Percentiles rank a stretch among this genome's conserved stretches.
These are phyloP conservation scores for Carposina sasakii DNA, from an alignment of 1,140 invertebrate species.

Conservation along the genomic window DNA sequence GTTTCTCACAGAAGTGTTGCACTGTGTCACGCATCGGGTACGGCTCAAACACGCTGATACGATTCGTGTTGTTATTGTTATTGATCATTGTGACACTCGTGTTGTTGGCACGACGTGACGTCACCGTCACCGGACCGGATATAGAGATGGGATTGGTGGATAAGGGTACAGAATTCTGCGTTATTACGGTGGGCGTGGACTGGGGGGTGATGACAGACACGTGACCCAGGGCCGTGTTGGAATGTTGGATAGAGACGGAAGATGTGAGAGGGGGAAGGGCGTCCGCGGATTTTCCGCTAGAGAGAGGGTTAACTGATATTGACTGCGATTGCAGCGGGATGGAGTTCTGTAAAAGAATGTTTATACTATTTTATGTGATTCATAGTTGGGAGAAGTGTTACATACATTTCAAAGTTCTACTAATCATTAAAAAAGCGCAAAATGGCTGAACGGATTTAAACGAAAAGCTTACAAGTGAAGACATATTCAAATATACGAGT, in stretches of 20 bases:
- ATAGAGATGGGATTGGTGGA: conserved; percentile 62
- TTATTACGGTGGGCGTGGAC: conserved; percentile 27
- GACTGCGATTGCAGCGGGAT: conserved; percentile 48
- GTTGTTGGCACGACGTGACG: conserved; percentile 77
- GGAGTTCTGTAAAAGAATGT: too few relatives aligned
- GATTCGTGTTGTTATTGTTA: conserved; percentile 40
- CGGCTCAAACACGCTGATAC: conserved; percentile 90
- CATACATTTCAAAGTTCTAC: too few relatives aligned
- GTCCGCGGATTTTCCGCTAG: conserved; percentile 56
- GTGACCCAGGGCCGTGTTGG: conserved; percentile 54
- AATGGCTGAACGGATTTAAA: too few relatives aligned
- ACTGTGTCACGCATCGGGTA: conserved; percentile 91
- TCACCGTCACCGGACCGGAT: conserved; percentile 76
- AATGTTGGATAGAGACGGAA: conserved; percentile 57
- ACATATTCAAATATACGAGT: too few relatives aligned
- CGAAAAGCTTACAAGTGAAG: too few relatives aligned
- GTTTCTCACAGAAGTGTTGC: conserved; percentile 95
- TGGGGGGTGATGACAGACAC: conserved; percentile 50
- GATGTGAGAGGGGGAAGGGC: conserved; percentile 40
- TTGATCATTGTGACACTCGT: conserved; percentile 82
- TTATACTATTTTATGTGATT: too few relatives aligned
- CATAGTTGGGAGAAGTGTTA: too few relatives aligned
- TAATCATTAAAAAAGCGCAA: too few relatives aligned
- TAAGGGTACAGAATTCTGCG: conserved; percentile 21
- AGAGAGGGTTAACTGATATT: conserved; percentile 59